A percentile compares a stretch with the other conserved stretches of the same genome.
phyloP scores from a whole-genome alignment of 1,140 invertebrate genomes.

The Heliconius hewitsoni region DNA sequence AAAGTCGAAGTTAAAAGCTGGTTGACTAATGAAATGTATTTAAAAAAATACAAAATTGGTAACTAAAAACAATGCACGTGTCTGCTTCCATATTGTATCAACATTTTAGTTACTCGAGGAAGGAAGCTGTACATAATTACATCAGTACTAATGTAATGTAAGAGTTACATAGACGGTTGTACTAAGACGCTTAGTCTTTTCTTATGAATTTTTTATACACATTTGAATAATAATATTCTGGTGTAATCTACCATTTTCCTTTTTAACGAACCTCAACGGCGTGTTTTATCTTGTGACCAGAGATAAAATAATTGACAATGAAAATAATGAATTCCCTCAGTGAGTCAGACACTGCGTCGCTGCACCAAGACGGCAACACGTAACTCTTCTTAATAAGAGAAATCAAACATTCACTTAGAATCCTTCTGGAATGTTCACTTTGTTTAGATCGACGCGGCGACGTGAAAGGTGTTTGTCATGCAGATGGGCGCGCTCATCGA shows the following conservation, averaged over 20 bases:
- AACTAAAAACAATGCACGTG: not conserved
- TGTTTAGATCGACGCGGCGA: constrained; percentile 18
- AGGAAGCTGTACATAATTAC: not conserved
- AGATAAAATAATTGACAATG: not conserved
- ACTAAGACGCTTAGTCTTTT: too few relatives aligned
- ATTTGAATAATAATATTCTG: too few relatives aligned
- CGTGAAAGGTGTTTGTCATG: constrained; percentile 44
- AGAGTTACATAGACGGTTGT: not conserved
- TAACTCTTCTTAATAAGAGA: constrained; percentile 12
- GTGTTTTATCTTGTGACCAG: not conserved
- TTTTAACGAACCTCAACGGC: too few relatives aligned
- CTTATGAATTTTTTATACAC: too few relatives aligned
- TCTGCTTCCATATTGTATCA: not conserved
- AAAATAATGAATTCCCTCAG: too few relatives aligned
- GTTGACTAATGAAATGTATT: not conserved
- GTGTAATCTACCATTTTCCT: too few relatives aligned
- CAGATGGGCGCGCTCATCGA: constrained; percentile 39
- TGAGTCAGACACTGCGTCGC: not conserved
- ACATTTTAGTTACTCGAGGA: not conserved
- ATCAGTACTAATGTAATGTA: not conserved
- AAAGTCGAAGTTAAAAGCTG: too few relatives aligned
- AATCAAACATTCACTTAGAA: constrained; percentile 7
- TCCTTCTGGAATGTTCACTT: constrained; percentile 8
- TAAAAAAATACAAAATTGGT: not conserved
- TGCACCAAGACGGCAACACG: not conserved